A percentile compares a stretch with the other conserved stretches of the same genome.
Conservation (phyloP, 2,113 vertebrate species). For the Nycticryphes semicollaris region DNA sequence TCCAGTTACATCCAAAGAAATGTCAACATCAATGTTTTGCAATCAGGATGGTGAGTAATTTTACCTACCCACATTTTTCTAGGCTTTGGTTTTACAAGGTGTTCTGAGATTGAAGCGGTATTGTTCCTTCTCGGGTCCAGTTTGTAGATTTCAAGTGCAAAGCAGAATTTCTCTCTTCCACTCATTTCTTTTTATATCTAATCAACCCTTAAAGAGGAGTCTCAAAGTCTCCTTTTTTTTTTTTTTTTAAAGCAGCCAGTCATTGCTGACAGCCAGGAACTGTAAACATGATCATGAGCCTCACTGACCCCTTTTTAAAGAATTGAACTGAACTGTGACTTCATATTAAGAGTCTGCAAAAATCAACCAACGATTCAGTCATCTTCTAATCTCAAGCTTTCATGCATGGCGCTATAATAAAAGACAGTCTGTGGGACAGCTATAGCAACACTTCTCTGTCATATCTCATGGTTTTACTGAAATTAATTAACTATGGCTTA, state of each 20-base stretch:
- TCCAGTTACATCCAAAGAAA: conserved; percentile 63
- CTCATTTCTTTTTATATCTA: conserved; percentile 14
- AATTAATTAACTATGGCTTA: background rate
- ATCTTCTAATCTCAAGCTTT: background rate
- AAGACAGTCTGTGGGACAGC: background rate
- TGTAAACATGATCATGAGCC: background rate
- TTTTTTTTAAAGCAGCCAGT: background rate
- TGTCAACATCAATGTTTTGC: conserved; percentile 7
- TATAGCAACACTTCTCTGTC: background rate
- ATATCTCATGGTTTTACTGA: background rate
- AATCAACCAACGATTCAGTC: background rate
- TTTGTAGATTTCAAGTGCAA: background rate
- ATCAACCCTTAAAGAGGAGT: background rate
- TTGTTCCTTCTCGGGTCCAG: background rate
- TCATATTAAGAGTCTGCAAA: background rate
- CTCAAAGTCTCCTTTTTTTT: background rate
- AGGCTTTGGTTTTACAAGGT: conserved; percentile 28
- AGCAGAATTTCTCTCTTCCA: background rate
- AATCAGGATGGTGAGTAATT: background rate
- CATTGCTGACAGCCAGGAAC: background rate
- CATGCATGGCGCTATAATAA: background rate
- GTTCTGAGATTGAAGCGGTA: background rate
- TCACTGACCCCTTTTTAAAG: background rate
- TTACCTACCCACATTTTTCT: background rate
- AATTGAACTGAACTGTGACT: background rate